phyloP scores from a whole-genome alignment of 2,888 invertebrate genomes.

The Patella ulyssiponensis region DNA sequence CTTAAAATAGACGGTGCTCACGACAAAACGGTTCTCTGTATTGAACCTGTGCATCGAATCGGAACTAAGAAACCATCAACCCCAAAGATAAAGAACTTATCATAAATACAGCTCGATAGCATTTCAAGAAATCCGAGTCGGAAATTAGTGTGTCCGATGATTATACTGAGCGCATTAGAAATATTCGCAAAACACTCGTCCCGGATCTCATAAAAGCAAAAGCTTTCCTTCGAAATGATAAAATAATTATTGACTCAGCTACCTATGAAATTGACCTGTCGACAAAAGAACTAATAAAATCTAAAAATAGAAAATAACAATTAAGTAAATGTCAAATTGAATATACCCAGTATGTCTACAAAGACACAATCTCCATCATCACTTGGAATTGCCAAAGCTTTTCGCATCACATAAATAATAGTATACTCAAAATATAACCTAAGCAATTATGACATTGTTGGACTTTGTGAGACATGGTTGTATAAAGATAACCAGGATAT shows the following conservation, averaged over 20 bases:
- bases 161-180: not conserved
- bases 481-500: not conserved
- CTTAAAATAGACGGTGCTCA: not conserved
- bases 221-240: not conserved
- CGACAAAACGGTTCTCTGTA: not conserved
- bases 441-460: not conserved
- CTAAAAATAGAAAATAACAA: not conserved
- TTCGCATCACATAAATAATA: not conserved
- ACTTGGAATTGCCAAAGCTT: constrained; percentile 2
- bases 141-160: not conserved
- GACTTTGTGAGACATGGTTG: constrained; percentile 10
- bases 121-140: not conserved
- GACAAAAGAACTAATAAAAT: not conserved
- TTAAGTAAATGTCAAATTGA: not conserved
- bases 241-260: constrained; percentile 1
- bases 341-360: too few species aligned
- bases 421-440: not conserved
- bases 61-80: not conserved
- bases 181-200: not conserved
- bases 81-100: not conserved
- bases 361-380: not conserved
- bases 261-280: not conserved
- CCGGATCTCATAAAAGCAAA: constrained; percentile 1
- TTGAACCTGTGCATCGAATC: not conserved
- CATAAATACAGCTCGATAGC: not conserved